These are phyloP conservation scores for Acanthopleura granulata DNA, from an alignment of 2,888 invertebrate species.

Conservation along the genomic window DNA sequence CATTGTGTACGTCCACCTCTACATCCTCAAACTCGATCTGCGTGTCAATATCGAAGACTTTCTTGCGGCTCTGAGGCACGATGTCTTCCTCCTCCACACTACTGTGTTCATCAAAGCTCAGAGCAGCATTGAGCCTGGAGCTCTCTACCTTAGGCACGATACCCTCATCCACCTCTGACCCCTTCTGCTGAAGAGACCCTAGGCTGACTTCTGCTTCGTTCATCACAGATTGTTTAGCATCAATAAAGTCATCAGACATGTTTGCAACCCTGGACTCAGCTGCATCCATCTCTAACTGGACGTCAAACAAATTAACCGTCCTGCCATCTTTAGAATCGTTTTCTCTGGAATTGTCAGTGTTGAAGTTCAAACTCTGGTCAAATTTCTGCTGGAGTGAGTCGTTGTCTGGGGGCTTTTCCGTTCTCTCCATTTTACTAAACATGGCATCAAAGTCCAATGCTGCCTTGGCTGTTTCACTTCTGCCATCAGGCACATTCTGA, in stretches of 20 bases:
- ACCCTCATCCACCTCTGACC: neutral
- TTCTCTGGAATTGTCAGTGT: neutral
- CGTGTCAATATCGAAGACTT: neutral
- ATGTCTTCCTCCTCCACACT: neutral
- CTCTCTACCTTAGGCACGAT: neutral
- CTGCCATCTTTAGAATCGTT: neutral
- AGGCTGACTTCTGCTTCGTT: neutral
- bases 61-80: neutral
- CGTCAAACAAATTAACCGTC: neutral
- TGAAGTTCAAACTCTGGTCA: neutral
- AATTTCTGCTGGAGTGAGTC: no score
- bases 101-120: neutral
- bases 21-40: conserved; percentile 21
- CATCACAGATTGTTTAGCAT: neutral
- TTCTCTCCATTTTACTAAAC: neutral
- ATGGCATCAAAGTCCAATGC: neutral
- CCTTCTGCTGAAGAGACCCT: neutral
- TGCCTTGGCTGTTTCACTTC: neutral
- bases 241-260: neutral
- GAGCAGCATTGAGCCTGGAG: neutral
- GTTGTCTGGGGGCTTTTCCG: neutral
- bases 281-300: neutral
- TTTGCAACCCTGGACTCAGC: neutral
- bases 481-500: neutral
- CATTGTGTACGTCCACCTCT: neutral